Base-by-base conservation (phyloP, 2,113 vertebrate species). In the Takifugu flavidus region DNA sequence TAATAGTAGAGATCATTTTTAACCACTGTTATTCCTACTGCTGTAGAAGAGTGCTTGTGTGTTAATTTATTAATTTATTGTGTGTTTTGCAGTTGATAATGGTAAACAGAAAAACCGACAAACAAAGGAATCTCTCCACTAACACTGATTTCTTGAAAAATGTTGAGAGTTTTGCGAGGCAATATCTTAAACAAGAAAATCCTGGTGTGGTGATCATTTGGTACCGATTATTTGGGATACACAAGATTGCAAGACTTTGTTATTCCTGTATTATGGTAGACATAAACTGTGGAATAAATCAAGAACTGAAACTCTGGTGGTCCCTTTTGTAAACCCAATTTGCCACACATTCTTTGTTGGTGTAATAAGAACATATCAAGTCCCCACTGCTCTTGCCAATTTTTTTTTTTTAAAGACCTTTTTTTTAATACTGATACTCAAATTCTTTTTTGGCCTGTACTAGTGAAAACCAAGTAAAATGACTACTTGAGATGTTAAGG, bases 11-110 rank as follows among this genome's bases (percentile, higher is more conserved):
- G 57, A 75, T 80, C 70, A 42, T 83, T 79, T 78, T 79, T 67
- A 87, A 86, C 80, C 84, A 82, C 86, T 91, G 78, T 83, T 86
- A 82, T 86, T 88, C 83, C 86, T 88, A 85, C 87, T 90, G 86
- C 86, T 92, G 89, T 89, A 88, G 86, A 91, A 88, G 90, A 92
- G 92, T 91, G 92, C 91, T 94, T 93, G 92, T 95, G 91, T 92
- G 89, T 93, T 98, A 96, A 98, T 92, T 97, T 97, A 98, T 96
- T 98, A 96, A 98, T 97, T 98, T 98, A 98, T 98, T 95, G 89
- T 80, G 75, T 84, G 90, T 91, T 74, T 87, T 87, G 84, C 83
- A 87, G 87, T 88, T 82, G 43, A 82, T 87, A 78, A 68, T 70
- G 84, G 78, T 86, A 75, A 62, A 73, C 77, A 86, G 25, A n/a